These are phyloP conservation scores for Drosophila mayri DNA, from an alignment of 1,140 invertebrate species.

Conservation along the genomic window DNA sequence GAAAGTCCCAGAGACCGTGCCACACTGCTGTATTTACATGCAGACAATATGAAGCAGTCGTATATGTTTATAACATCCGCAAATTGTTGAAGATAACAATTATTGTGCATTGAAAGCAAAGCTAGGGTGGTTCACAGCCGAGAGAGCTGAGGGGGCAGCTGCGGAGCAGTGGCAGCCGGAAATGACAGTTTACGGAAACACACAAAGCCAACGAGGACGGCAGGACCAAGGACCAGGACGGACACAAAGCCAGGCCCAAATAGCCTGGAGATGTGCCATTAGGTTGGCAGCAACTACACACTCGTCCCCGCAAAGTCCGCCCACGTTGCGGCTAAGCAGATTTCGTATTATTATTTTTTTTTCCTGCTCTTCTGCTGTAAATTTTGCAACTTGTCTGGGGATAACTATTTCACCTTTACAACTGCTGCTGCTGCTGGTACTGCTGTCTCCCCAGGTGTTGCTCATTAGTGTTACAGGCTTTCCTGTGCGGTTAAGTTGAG, in stretches of 20 bases:
- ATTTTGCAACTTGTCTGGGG: constrained; percentile 50
- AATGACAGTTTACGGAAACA: constrained; percentile 82
- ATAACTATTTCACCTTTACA: constrained; percentile 45
- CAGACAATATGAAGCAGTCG: constrained; percentile 80
- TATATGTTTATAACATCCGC: constrained; percentile 83
- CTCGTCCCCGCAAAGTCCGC: constrained; percentile 18
- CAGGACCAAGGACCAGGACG: constrained; percentile 27
- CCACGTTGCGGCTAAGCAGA: constrained; percentile 62
- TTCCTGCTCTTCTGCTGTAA: constrained; percentile 48
- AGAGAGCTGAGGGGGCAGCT: neutral
- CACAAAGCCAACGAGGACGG: constrained; percentile 48
- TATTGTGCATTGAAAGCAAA: constrained; percentile 81
- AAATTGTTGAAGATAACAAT: constrained; percentile 83
- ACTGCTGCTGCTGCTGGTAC: constrained; percentile 20
- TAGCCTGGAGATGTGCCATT: constrained; percentile 77
- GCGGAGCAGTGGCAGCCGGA: constrained; percentile 57
- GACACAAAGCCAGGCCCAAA: constrained; percentile 68
- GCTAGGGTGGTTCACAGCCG: constrained; percentile 4
- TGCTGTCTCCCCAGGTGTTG: constrained; percentile 55
- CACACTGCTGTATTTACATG: constrained; percentile 78
- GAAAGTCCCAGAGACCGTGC: constrained; percentile 36
- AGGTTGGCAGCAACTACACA: constrained; percentile 64
- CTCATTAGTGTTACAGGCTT: constrained; percentile 65
- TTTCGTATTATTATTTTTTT: constrained; percentile 18
- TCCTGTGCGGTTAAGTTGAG: constrained; percentile 39